A percentile compares a stretch with the other conserved stretches of the same genome.
phyloP scores from a whole-genome alignment of 2,888 invertebrate genomes.

The Tineola bisselliella region DNA sequence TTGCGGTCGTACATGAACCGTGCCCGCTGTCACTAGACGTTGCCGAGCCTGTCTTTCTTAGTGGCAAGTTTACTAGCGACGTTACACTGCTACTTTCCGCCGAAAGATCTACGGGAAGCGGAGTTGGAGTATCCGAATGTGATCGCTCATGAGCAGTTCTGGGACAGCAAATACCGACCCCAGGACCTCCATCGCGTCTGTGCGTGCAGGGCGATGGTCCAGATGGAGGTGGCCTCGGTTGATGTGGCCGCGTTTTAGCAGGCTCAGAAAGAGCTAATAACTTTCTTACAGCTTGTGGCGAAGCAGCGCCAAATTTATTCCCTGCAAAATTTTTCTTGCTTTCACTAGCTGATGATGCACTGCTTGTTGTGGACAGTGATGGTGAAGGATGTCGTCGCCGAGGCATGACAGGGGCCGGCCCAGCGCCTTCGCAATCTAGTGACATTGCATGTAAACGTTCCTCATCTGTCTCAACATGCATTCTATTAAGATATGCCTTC shows the following conservation, averaged over 20 bases:
- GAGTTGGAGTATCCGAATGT: conserved; percentile 88
- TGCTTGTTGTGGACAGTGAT: conserved; percentile 90
- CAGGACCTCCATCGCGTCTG: conserved; percentile 72
- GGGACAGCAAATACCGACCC: conserved; percentile 46
- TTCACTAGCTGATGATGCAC: conserved; percentile 88
- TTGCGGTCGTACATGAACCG: conserved; percentile 73
- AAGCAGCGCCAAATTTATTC: conserved; percentile 87
- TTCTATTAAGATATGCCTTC: conserved; percentile 92
- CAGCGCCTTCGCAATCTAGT: conserved; percentile 84
- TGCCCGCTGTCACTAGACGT: conserved; percentile 93
- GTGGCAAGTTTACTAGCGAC: conserved; percentile 87
- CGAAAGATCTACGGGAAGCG: conserved; percentile 87
- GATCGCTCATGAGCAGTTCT: conserved; percentile 86
- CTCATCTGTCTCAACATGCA: conserved; percentile 93
- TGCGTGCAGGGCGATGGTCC: conserved; percentile 74
- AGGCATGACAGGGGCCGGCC: conserved; percentile 70
- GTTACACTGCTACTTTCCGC: conserved; percentile 96
- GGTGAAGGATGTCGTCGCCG: conserved; percentile 91
- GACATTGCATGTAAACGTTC: conserved; percentile 89
- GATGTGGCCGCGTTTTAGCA: conserved; percentile 87
- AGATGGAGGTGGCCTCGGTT: conserved; percentile 75
- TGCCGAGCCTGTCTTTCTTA: conserved; percentile 89
- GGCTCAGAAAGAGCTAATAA: conserved; percentile 90
- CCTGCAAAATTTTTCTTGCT: conserved; percentile 70
- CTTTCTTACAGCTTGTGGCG: conserved; percentile 97